These are phyloP conservation scores for Oncorhynchus kisutch DNA, from an alignment of 2,113 vertebrate species.

Conservation along the genomic window DNA sequence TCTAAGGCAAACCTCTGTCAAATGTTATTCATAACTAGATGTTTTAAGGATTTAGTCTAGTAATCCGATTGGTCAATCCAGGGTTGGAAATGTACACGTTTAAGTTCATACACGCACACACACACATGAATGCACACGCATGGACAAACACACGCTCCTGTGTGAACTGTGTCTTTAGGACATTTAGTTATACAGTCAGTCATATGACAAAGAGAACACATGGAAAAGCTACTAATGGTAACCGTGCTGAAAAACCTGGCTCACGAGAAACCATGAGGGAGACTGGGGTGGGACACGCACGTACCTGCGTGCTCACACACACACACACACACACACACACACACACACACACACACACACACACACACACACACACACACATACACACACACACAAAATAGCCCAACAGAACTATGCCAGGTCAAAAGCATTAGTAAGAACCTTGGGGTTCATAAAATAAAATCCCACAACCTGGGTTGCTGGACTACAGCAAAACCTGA, in stretches of 20 bases:
- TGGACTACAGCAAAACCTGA: too few relatives aligned
- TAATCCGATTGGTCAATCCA: not conserved
- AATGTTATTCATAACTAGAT: not conserved
- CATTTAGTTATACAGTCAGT: not conserved
- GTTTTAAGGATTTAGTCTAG: not conserved
- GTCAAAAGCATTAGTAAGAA: not conserved
- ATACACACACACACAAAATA: not conserved
- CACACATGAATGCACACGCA: not conserved
- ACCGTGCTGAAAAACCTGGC: not conserved
- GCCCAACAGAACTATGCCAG: not conserved
- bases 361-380: not conserved
- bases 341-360: not conserved
- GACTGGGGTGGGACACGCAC: not conserved
- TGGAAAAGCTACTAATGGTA: constrained; percentile 18
- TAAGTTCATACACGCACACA: not conserved
- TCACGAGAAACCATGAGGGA: not conserved
- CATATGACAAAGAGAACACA: constrained; percentile 3
- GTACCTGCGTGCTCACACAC: not conserved
- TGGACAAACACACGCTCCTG: not conserved
- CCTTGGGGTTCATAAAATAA: too few relatives aligned
- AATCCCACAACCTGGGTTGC: too few relatives aligned
- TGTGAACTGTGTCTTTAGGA: not conserved
- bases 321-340: not conserved
- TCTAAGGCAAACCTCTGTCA: not conserved
- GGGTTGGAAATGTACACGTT: not conserved